Evolutionary conservation across 2,888 invertebrate species (phyloP).

Genomic region (Aphrophora alni): DNA sequence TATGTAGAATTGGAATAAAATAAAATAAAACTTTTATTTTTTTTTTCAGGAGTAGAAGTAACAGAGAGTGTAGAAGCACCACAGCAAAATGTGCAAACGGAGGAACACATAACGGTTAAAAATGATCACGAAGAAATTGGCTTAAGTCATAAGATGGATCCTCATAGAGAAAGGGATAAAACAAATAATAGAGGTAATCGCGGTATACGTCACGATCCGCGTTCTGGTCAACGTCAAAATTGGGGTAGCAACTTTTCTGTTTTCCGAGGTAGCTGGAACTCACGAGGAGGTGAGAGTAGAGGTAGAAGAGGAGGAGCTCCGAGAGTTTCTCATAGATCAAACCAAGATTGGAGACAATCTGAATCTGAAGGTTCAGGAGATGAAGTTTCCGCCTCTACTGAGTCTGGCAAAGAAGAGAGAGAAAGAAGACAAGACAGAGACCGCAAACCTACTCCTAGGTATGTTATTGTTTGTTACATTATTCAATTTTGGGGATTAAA

Average conservation of each 20-base stretch:
- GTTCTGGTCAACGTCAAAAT: slow-evolving; percentile 44
- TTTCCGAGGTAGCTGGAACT: slow-evolving; percentile 33
- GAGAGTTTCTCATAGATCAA: slow-evolving; percentile 18
- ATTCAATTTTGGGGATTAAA: too few relatives aligned
- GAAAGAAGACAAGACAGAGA: slow-evolving; percentile 54
- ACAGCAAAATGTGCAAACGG: neutral
- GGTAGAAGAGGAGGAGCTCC: slow-evolving; percentile 39
- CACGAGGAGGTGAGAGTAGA: slow-evolving; percentile 33
- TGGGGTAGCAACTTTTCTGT: slow-evolving; percentile 43
- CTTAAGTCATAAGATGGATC: neutral
- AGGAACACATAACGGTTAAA: neutral
- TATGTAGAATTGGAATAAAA: too few relatives aligned
- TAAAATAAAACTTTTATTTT: too few relatives aligned
- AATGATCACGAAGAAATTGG: neutral
- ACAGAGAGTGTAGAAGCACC: neutral
- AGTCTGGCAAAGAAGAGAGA: slow-evolving; percentile 65
- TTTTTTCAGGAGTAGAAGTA: neutral
- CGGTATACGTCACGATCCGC: slow-evolving; percentile 45
- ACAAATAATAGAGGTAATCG: slow-evolving; percentile 47
- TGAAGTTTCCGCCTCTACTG: slow-evolving; percentile 65
- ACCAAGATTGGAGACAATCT: slow-evolving; percentile 29
- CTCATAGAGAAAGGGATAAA: slow-evolving; percentile 48
- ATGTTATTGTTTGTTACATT: neutral
- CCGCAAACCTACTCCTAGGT: slow-evolving; percentile 44
- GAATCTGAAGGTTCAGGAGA: slow-evolving; percentile 81